phyloP scores from a whole-genome alignment of 2,888 invertebrate genomes.

The Pterobdella sp. region DNA sequence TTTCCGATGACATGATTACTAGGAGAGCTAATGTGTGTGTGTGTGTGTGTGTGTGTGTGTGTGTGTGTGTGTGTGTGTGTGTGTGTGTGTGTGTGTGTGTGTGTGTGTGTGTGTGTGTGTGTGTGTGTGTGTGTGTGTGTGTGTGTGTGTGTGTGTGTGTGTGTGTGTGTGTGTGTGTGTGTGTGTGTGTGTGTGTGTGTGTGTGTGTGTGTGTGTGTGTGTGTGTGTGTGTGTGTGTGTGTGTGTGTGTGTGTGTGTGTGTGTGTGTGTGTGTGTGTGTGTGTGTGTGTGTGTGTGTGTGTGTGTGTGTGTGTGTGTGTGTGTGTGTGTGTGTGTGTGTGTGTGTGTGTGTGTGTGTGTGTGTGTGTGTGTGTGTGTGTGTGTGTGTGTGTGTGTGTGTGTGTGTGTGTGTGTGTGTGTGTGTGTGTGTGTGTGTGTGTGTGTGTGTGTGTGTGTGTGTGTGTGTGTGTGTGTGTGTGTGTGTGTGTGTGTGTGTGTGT shows the following conservation, averaged over 20 bases:
- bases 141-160: constrained; percentile 16
- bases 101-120: constrained; percentile 10
- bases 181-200: constrained; percentile 10
- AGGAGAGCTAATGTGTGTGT: constrained; percentile 36
- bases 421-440: not conserved
- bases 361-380: not conserved
- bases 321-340: constrained; percentile 6
- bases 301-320: constrained; percentile 16
- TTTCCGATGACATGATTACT: no score
- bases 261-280: constrained; percentile 16
- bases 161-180: constrained; percentile 16
- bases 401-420: not conserved
- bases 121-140: not conserved
- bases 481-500: no score
- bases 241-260: constrained; percentile 16
- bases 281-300: constrained; percentile 16
- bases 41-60: constrained; percentile 7
- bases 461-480: no score
- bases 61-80: constrained; percentile 16
- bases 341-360: not conserved
- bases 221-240: constrained; percentile 8
- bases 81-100: not conserved
- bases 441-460: not conserved
- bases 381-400: not conserved
- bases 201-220: not conserved